Conservation (phyloP, 2,888 invertebrate genomes). For the Sarcophaga subvicina region DNA sequence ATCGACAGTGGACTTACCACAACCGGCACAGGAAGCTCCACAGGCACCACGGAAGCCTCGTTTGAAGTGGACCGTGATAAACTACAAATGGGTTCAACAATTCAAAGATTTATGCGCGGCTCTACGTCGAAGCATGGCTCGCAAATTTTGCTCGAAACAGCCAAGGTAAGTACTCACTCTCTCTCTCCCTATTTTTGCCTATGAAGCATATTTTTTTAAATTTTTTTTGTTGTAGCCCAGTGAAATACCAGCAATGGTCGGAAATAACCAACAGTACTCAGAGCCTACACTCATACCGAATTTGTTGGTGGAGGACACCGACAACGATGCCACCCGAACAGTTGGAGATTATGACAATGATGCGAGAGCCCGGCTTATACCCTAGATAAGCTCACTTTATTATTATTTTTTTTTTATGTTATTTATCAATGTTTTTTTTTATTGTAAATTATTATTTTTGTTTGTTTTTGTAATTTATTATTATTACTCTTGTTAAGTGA, state of each 20-base stretch:
- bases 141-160: constrained; percentile 76
- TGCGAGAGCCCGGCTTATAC: constrained; percentile 77
- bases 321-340: constrained; percentile 73
- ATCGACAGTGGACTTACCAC: constrained; percentile 64
- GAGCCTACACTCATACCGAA: constrained; percentile 54
- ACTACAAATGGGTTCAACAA: constrained; percentile 72
- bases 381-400: constrained; percentile 71
- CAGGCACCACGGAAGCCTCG: constrained; percentile 69
- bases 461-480: constrained; percentile 32
- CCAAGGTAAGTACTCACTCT: constrained; percentile 15
- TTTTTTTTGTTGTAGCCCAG: constrained; percentile 68
- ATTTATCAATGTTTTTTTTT: constrained; percentile 13
- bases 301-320: constrained; percentile 73
- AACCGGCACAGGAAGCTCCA: constrained; percentile 57
- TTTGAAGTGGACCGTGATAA: constrained; percentile 71
- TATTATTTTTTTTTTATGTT: constrained; percentile 30
- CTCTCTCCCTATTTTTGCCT: neutral
- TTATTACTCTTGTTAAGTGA: constrained; percentile 26
- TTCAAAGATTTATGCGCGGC: constrained; percentile 74
- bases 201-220: neutral
- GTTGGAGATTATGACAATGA: constrained; percentile 76
- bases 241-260: constrained; percentile 71
- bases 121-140: constrained; percentile 69
- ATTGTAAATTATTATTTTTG: constrained; percentile 18
- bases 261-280: constrained; percentile 33